Percentiles rank a stretch among this genome's conserved stretches.
phyloP scores from a whole-genome alignment of 2,888 invertebrate genomes.

The Oxyteleia sp. region DNA sequence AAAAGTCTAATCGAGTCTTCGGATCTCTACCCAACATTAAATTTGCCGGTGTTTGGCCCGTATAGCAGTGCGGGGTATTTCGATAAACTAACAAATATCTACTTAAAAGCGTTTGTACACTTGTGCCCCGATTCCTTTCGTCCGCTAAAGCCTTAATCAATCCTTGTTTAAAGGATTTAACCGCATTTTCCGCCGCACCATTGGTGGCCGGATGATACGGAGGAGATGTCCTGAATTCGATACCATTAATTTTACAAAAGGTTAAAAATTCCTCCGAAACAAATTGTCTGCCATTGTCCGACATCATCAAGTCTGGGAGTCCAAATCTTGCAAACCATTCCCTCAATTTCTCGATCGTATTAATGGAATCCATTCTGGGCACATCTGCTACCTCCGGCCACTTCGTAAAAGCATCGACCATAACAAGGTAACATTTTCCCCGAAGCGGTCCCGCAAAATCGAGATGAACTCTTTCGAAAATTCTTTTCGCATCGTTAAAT shows the following conservation, averaged over 20 bases:
- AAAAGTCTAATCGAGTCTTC: constrained; percentile 27
- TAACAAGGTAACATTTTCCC: constrained; percentile 69
- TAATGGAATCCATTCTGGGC: constrained; percentile 50
- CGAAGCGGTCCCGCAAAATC: constrained; percentile 73
- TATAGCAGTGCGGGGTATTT: constrained; percentile 41
- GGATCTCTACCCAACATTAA: constrained; percentile 40
- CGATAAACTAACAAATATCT: constrained; percentile 23
- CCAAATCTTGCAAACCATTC: constrained; percentile 71
- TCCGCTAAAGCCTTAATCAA: constrained; percentile 40
- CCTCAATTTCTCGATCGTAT: constrained; percentile 60
- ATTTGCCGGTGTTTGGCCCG: constrained; percentile 58
- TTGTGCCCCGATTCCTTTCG: constrained; percentile 1
- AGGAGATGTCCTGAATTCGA: constrained; percentile 40
- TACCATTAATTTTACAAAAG: constrained; percentile 54
- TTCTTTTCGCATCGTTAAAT: constrained; percentile 66
- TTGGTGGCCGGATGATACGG: constrained; percentile 64
- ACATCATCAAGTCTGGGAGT: constrained; percentile 55
- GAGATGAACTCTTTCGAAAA: constrained; percentile 66
- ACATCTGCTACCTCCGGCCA: constrained; percentile 75
- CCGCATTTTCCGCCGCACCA: constrained; percentile 54
- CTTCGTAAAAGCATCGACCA: constrained; percentile 73
- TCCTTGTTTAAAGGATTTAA: constrained; percentile 56
- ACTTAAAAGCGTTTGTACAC: background rate
- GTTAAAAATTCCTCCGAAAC: constrained; percentile 33
- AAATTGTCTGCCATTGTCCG: constrained; percentile 75